Conservation (phyloP, 2,113 vertebrate species). For the Nematolebias whitei region DNA sequence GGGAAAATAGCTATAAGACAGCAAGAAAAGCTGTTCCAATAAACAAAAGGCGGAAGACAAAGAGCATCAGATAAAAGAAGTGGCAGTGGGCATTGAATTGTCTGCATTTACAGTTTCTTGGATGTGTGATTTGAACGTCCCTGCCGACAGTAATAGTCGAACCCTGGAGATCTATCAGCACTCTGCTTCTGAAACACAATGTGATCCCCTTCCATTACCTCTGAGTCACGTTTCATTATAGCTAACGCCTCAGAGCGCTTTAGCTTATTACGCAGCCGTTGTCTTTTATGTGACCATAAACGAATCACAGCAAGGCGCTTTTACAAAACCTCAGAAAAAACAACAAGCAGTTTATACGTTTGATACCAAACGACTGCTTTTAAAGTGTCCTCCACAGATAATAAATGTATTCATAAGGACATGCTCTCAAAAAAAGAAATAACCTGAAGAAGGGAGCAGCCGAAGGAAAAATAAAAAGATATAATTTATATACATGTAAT, state of each 20-base stretch:
- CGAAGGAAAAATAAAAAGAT: too few species aligned
- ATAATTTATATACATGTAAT: neutral
- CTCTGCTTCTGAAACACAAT: constrained; percentile 20
- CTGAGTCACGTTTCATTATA: constrained; percentile 26
- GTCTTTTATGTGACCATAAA: constrained; percentile 8
- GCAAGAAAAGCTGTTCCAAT: constrained; percentile 3
- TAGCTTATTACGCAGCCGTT: constrained; percentile 23
- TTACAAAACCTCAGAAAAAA: constrained; percentile 7
- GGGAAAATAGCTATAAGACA: constrained; percentile 18
- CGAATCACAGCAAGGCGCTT: constrained; percentile 7
- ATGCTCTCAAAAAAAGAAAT: neutral
- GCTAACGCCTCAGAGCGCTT: constrained; percentile 7
- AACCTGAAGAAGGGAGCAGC: too few species aligned
- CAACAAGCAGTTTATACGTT: neutral
- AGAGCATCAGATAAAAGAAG: constrained; percentile 30
- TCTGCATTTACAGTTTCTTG: constrained; percentile 35
- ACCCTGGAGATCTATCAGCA: constrained; percentile 21
- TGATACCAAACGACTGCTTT: neutral
- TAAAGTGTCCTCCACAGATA: neutral
- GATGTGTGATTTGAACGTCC: constrained; percentile 23
- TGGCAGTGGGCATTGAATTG: constrained; percentile 30
- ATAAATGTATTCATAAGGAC: neutral
- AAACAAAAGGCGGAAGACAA: constrained; percentile 3
- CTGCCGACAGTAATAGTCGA: neutral
- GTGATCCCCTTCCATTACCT: constrained; percentile 16